Conservation (phyloP, 2,888 invertebrate genomes). For the Andrena marginata region DNA sequence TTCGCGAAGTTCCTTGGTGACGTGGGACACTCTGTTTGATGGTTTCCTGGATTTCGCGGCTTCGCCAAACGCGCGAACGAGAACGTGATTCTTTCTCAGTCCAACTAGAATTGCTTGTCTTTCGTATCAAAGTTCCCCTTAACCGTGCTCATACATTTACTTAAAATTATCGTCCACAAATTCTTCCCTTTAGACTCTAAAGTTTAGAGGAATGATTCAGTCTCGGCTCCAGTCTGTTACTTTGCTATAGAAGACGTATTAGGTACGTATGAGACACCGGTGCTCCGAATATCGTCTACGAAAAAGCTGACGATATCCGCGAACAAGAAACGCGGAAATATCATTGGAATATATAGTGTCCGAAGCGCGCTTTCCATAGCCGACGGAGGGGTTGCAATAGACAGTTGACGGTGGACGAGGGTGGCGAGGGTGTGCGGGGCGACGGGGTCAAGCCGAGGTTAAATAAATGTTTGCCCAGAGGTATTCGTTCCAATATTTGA, state of each 20-base stretch:
- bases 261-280: too few relatives aligned
- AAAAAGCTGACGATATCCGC: not conserved
- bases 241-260: too few relatives aligned
- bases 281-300: too few relatives aligned
- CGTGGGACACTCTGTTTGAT: slow-evolving; percentile 13
- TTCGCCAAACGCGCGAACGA: slow-evolving; percentile 1
- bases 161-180: too few relatives aligned
- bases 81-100: not conserved
- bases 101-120: too few relatives aligned
- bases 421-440: too few relatives aligned
- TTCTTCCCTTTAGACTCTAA: too few relatives aligned
- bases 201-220: too few relatives aligned
- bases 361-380: not conserved
- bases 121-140: too few relatives aligned
- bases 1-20: not conserved
- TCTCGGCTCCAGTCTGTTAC: too few relatives aligned
- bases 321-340: not conserved
- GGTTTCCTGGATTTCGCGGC: slow-evolving; percentile 2
- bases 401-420: slow-evolving; percentile 12
- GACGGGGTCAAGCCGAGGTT: slow-evolving; percentile 30
- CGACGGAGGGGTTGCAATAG: not conserved
- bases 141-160: too few relatives aligned
- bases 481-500: slow-evolving; percentile 66
- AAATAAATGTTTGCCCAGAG: slow-evolving; percentile 67
- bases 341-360: not conserved